Evolutionary conservation across 2,797 vertebrate genomes (phyloP).

Genomic region (Brachymystax lenok): DNA sequence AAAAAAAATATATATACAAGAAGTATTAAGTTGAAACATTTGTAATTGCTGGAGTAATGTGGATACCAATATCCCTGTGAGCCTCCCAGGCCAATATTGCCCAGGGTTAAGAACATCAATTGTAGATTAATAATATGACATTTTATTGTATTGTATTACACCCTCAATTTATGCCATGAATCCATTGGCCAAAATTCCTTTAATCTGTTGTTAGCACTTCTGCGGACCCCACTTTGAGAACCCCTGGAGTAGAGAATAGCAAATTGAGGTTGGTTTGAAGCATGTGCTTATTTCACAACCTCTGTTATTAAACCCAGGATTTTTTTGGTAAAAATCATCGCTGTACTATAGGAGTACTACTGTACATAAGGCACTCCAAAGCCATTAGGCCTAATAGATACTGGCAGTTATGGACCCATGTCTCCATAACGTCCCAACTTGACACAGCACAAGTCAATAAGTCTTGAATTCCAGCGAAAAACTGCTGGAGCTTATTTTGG

Average conservation of each 20-base stretch:
- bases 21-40: too few relatives aligned
- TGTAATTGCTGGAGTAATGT: too few relatives aligned
- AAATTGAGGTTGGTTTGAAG: background rate
- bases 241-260: background rate
- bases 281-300: background rate
- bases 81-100: too few relatives aligned
- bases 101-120: too few relatives aligned
- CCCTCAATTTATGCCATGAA: too few relatives aligned
- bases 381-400: background rate
- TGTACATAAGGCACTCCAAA: background rate
- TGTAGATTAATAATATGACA: too few relatives aligned
- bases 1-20: too few relatives aligned
- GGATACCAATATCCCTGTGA: too few relatives aligned
- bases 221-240: too few relatives aligned
- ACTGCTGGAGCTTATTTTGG: background rate
- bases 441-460: background rate
- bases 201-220: too few relatives aligned
- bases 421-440: background rate
- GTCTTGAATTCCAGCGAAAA: background rate
- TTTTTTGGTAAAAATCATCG: background rate
- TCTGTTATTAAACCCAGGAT: background rate
- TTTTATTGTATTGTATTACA: too few relatives aligned
- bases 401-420: background rate
- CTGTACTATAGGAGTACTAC: background rate
- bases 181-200: too few relatives aligned